These are phyloP conservation scores for Oenanthe melanoleuca DNA, from an alignment of 2,113 vertebrate genomes.

Conservation along the genomic window DNA sequence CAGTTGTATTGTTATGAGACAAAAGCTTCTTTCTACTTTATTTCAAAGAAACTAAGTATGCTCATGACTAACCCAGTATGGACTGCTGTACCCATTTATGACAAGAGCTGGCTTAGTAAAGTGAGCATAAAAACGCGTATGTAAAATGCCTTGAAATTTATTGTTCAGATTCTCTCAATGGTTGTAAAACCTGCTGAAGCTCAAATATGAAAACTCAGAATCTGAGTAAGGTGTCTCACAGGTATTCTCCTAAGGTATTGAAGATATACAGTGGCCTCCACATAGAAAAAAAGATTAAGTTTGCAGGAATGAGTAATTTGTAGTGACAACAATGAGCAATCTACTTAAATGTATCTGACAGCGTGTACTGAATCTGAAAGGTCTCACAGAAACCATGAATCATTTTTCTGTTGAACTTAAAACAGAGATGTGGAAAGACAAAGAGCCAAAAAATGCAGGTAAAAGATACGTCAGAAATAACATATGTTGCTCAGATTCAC, in stretches of 20 bases:
- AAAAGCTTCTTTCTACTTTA: background rate
- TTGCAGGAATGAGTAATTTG: background rate
- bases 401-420: background rate
- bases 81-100: background rate
- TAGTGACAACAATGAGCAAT: background rate
- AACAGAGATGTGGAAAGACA: background rate
- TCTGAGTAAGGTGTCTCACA: background rate
- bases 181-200: background rate
- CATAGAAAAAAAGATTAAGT: background rate
- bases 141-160: background rate
- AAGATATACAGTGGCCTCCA: background rate
- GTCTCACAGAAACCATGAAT: background rate
- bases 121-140: background rate
- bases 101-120: background rate
- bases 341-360: background rate
- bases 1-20: background rate
- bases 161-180: background rate
- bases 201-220: background rate
- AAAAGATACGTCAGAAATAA: background rate
- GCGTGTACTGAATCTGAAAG: background rate
- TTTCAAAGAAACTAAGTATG: background rate
- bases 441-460: background rate
- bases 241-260: background rate
- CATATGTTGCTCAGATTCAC: background rate
- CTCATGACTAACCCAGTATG: background rate